Percentiles rank a stretch among this genome's conserved stretches.
Evolutionary conservation across 1,140 invertebrate genomes (phyloP).

Genomic region (Lepidurus apus): DNA sequence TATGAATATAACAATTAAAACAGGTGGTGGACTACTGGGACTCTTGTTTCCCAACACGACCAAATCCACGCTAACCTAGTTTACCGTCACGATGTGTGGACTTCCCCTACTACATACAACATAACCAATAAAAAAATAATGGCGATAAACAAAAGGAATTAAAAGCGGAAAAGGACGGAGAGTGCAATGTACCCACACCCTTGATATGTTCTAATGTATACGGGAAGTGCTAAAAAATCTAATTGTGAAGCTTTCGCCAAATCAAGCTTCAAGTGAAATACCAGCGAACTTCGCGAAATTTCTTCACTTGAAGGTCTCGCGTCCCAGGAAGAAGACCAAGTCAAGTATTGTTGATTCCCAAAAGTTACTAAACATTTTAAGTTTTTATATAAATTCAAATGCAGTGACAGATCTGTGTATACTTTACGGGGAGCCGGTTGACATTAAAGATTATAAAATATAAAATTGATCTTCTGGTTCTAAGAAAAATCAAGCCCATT

Average conservation of each 20-base stretch:
- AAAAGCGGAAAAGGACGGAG: not conserved
- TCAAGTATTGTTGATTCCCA: not conserved
- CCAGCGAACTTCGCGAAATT: not conserved
- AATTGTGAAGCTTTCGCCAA: not conserved
- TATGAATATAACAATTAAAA: conserved; percentile 10
- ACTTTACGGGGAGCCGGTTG: not conserved
- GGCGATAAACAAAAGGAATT: not conserved
- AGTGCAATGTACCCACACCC: conserved; percentile 10
- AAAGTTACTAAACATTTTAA: not conserved
- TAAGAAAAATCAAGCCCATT: not conserved
- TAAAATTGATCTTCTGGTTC: not conserved
- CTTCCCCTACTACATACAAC: not conserved
- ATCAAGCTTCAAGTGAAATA: not conserved
- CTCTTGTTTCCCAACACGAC: conserved; percentile 12
- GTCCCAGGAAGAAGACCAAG: not conserved
- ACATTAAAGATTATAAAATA: not conserved
- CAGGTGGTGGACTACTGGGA: not conserved
- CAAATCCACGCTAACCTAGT: conserved; percentile 2
- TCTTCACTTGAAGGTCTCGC: not conserved
- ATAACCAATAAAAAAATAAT: not conserved
- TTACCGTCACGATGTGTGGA: not conserved
- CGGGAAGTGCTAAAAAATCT: not conserved
- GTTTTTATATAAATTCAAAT: not conserved
- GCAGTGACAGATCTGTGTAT: not conserved
- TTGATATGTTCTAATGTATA: not conserved